Evolutionary conservation across 2,113 vertebrate genomes (phyloP).

Genomic region (Cisticola juncidis): DNA sequence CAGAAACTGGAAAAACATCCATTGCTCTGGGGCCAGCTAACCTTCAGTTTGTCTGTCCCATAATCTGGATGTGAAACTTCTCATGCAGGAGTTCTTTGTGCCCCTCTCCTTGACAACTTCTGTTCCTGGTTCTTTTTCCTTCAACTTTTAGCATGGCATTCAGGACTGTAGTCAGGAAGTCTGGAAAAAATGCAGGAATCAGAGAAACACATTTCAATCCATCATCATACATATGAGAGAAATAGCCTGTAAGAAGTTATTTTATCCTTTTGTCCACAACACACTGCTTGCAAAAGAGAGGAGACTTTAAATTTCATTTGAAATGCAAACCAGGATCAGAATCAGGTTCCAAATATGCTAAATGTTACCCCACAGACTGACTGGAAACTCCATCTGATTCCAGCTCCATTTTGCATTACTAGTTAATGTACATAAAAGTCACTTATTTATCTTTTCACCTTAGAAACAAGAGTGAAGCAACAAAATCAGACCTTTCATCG

Average conservation of each 20-base stretch:
- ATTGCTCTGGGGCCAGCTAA: neutral
- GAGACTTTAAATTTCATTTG: neutral
- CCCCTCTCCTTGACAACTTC: neutral
- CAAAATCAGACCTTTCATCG: neutral
- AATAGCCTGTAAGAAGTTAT: neutral
- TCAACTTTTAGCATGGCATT: neutral
- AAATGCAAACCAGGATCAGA: neutral
- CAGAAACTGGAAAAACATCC: neutral
- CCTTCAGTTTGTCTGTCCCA: neutral
- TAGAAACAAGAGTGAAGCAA: neutral
- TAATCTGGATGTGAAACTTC: neutral
- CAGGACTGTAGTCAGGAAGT: neutral
- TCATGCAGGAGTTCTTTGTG: neutral
- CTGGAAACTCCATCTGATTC: neutral
- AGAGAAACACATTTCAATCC: neutral
- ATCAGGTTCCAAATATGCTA: neutral
- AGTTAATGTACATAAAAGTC: neutral
- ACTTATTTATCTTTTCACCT: neutral
- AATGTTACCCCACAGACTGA: neutral
- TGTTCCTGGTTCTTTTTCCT: neutral
- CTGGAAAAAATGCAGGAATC: neutral
- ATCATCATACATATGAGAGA: rapidly evolving
- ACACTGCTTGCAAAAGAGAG: neutral
- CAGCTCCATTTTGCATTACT: neutral
- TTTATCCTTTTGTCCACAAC: neutral